A percentile compares a stretch with the other conserved stretches of the same genome.
These are phyloP conservation scores for Carlito syrichta DNA, from an alignment of 2,113 vertebrate species.

Conservation along the genomic window DNA sequence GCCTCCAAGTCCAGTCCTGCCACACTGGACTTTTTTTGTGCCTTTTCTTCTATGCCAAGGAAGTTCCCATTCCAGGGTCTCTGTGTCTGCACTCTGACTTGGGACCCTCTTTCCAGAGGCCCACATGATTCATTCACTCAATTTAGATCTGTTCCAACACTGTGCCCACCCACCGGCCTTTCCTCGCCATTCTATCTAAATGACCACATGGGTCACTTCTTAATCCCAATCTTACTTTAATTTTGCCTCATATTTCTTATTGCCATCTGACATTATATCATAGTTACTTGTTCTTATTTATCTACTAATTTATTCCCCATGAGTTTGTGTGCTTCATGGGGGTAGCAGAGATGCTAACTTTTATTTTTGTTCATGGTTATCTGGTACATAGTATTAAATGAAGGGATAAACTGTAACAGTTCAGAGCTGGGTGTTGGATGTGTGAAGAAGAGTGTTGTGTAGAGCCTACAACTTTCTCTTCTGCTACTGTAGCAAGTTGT, in stretches of 20 bases:
- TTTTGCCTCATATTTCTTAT: background rate
- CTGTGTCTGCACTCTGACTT: background rate
- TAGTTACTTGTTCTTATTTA: background rate
- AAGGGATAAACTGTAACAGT: background rate
- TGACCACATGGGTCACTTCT: rapidly evolving
- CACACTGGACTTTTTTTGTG: background rate
- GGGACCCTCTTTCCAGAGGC: background rate
- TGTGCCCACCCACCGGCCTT: background rate
- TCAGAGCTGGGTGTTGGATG: background rate
- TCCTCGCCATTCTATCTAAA: background rate
- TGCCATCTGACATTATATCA: background rate
- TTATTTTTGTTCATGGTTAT: background rate
- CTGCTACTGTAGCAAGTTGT: background rate
- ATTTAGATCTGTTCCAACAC: background rate
- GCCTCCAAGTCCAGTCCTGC: background rate
- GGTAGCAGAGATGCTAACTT: background rate
- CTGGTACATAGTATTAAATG: background rate
- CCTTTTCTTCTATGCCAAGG: background rate
- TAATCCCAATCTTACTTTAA: background rate
- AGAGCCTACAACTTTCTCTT: background rate
- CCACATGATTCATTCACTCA: background rate
- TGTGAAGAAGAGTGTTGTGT: background rate
- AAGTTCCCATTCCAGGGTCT: background rate
- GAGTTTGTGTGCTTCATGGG: background rate
- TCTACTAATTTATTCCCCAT: background rate